Base-by-base conservation (phyloP, 2,888 invertebrate genomes). In the Nomada ruficornis region DNA sequence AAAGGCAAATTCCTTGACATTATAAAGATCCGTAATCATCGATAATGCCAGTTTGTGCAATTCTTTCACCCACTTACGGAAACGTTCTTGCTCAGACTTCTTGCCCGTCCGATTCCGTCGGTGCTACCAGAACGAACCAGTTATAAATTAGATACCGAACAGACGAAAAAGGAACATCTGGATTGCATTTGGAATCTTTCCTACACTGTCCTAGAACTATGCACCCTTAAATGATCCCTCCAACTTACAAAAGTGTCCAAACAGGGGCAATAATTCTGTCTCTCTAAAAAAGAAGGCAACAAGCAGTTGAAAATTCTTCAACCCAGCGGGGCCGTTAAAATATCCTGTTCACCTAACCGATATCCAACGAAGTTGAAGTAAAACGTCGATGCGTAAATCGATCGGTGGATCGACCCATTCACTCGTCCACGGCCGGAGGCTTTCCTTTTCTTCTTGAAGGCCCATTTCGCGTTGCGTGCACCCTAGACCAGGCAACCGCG, bases 381-480 rank as follows among this genome's bases (percentile, higher is more conserved):
- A 55, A 73, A 36, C 1, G 7, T 20, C 1, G 29, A 15, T 44
- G 64, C 55, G 57, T 65, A 44, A 65, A 42, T 26, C 44, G 50
- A 44, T 36, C 47, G 36, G 29, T 55, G 4, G n/a, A 29, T n/a
- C 23, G 54, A 63, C 4, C 29, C 23, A 59, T 74, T 67, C 36
- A 13, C n/a, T 54, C 63, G 15, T 54, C 20, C 44, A 26, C 62
- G 13, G 9, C 44, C 29, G 20, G 13, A 60, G 74, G 68, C 73
- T 73, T 81, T 81, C 74, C 74, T 81, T 80, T 81, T 80, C 68
- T 81, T 77, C 42, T 64, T 20, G 26, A 69, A 72, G 63, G 52
- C 55, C 52, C 80, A 29, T 64, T 70, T 80, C 42, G 10, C 29
- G 47, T 64, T 44, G 78, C 65, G 52, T 77, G 69, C 77, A 63